These are phyloP conservation scores for Peromyscus eremicus DNA, from an alignment of 2,797 vertebrate species.

Conservation along the genomic window DNA sequence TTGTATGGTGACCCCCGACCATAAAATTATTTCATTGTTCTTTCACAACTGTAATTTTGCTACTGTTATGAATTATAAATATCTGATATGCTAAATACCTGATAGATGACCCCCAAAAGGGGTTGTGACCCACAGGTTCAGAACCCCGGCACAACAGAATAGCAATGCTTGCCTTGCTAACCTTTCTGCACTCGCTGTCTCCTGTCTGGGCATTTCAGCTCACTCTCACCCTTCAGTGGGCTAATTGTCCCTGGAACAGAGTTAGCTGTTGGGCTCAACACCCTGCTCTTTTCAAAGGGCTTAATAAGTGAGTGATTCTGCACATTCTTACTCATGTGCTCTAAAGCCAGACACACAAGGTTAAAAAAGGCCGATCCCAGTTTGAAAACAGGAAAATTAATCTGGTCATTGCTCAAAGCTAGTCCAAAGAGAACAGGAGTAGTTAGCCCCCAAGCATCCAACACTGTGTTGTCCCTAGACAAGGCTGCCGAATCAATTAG, in stretches of 20 bases:
- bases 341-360: conserved; percentile 10
- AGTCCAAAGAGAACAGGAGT: conserved; percentile 35
- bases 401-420: conserved; percentile 64
- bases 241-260: conserved; percentile 3
- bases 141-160: not conserved
- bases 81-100: not conserved
- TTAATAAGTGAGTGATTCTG: conserved; percentile 52
- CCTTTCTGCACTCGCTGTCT: not conserved
- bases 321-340: not conserved
- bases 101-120: not conserved
- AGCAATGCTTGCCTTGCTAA: not conserved
- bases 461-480: conserved; percentile 21
- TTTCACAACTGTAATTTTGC: not conserved
- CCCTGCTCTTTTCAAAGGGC: conserved; percentile 34
- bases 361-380: not conserved
- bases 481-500: conserved; percentile 81
- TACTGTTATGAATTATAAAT: not conserved
- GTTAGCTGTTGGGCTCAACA: not conserved
- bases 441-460: conserved; percentile 66
- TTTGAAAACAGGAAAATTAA: conserved; percentile 74
- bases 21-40: not conserved
- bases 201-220: not conserved
- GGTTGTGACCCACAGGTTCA: not conserved
- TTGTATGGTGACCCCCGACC: not conserved
- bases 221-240: not conserved